Evolutionary conservation across 2,888 invertebrate genomes (phyloP), one percentile per base, ranked within the genome.

Genomic region (Labia minor): DNA sequence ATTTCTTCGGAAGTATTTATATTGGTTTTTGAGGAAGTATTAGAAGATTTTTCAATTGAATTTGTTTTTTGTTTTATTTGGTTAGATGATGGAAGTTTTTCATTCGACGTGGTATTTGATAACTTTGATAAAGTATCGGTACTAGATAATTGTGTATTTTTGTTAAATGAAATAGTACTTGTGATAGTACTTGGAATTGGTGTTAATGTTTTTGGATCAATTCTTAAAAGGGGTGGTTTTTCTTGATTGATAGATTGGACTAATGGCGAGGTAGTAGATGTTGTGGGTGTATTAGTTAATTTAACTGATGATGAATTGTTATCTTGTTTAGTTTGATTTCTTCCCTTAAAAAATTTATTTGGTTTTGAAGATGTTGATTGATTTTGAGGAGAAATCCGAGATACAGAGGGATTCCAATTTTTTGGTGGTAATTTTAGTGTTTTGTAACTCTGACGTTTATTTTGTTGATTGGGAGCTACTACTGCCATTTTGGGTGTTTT

Each of bases 331-430:
- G 49, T 8, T 14, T 49, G 49, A 14, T 49, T 49, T 14, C 49
- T 49, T 49, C 49, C 49, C 16, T 49, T 49, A 49, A 49, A 49
- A 14, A 49, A 49, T 49, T 49, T 49, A 16, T 49, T 49, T 49
- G 49, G 49, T 49, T 49, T 49, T 10, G 49, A 49, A n/a, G 49
- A 3, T 4, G 49, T 8, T n/a, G 49, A 16, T 3, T n/a, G n/a
- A 49, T 4, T 10, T 49, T 49, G 49, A n/a, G 49, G 49, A 49
- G 49, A 16, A n/a, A 49, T 49, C 62, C 81, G 78, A 1, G 83
- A 79, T 37, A 84, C 76, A 62, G 82, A 83, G 1, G 84, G 84
- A 74, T 84, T 84, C 84, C 84, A 84, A 16, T 81, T 80, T 72
- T 82, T 83, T 0, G 84, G 83, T 0, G 84, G 83, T 71, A 81